Percentiles rank a stretch among this genome's conserved stretches.
These are phyloP conservation scores for Okamejei kenojei DNA, from an alignment of 2,797 vertebrate genomes.

Conservation along the genomic window DNA sequence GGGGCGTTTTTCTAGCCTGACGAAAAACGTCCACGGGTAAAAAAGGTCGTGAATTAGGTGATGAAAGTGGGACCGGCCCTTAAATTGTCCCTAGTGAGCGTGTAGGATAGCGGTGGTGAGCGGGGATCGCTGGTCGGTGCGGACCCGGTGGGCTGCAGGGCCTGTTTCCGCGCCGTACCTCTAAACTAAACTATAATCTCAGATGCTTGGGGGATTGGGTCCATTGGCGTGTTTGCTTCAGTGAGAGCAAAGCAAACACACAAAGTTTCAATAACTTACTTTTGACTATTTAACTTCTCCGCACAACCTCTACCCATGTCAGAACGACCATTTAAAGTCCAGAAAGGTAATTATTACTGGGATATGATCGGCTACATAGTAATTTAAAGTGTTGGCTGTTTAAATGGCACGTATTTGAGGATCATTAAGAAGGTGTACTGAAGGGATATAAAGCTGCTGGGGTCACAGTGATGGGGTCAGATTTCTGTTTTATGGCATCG, in stretches of 20 bases:
- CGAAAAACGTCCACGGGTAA: too few relatives aligned
- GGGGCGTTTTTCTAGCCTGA: too few relatives aligned
- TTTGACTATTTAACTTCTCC: neutral
- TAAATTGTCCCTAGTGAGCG: too few relatives aligned
- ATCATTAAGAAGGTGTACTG: constrained; percentile 54
- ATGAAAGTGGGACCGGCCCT: too few relatives aligned
- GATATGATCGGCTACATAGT: constrained; percentile 43
- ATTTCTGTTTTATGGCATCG: constrained; percentile 53
- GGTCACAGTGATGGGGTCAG: constrained; percentile 46
- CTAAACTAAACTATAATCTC: neutral
- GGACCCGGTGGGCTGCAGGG: too few relatives aligned
- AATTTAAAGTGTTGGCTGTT: constrained; percentile 52
- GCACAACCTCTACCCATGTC: neutral
- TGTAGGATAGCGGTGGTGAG: too few relatives aligned
- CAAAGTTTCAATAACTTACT: neutral
- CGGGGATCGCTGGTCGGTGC: too few relatives aligned
- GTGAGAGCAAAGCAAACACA: neutral
- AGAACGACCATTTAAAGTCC: constrained; percentile 24
- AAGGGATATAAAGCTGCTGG: constrained; percentile 52
- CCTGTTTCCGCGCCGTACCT: too few relatives aligned
- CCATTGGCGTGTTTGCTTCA: neutral
- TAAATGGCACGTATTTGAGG: constrained; percentile 55
- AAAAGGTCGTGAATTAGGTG: too few relatives aligned
- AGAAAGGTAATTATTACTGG: constrained; percentile 52
- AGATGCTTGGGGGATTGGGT: neutral